Conservation (phyloP, 2,113 vertebrate species). For the Crotalus tigris region DNA sequence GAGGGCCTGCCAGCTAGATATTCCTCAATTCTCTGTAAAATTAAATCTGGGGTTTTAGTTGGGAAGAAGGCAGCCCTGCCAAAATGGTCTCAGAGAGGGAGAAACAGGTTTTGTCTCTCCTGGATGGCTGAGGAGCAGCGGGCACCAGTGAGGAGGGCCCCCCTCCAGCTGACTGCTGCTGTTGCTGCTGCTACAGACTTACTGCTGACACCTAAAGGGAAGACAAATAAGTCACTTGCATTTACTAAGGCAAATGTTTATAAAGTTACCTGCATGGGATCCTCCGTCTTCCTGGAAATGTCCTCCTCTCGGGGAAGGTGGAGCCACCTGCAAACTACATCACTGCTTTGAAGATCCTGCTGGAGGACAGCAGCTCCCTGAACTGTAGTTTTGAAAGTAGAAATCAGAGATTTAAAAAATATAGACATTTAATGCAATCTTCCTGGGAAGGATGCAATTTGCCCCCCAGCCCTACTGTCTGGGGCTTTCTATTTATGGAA, state of each 20-base stretch:
- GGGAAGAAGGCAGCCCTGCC: background rate
- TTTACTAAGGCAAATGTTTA: background rate
- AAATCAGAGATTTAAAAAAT: background rate
- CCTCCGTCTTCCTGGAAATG: conserved; percentile 1
- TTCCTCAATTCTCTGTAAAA: background rate
- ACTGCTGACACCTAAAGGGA: background rate
- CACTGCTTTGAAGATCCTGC: background rate
- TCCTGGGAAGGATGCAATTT: background rate
- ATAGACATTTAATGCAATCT: background rate
- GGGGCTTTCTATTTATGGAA: background rate
- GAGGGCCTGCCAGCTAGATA: background rate
- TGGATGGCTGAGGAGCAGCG: background rate
- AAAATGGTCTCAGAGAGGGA: too few species aligned
- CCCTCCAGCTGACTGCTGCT: too few species aligned
- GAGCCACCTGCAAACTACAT: background rate
- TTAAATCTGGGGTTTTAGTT: too few species aligned
- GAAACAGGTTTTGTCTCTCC: background rate
- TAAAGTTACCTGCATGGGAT: background rate
- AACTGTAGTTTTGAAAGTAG: background rate
- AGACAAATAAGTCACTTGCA: background rate
- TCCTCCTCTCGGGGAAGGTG: background rate
- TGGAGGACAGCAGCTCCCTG: background rate
- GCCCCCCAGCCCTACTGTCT: background rate
- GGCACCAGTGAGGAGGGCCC: too few species aligned
- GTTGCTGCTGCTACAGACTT: background rate